Evolutionary conservation across 2,888 invertebrate species (phyloP), one percentile per base, ranked within the genome.

Genomic region (Hirtodrosophila duncani): DNA sequence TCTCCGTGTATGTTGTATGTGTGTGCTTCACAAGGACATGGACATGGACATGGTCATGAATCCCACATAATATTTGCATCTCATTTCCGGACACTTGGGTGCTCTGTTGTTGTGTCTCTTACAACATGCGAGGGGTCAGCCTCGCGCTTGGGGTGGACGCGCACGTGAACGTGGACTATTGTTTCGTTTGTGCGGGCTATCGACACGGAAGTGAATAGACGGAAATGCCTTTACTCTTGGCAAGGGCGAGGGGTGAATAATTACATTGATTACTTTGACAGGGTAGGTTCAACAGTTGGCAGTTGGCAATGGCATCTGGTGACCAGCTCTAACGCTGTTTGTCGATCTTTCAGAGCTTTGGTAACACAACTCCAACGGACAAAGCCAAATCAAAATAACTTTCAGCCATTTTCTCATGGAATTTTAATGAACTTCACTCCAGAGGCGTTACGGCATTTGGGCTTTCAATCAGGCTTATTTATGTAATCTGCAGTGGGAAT

Each of bases 21-120:
- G 57, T 53, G 65, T 67, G 62, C 61, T 55, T 64, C 64, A 16
- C 26, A 23, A 18, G 23, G n/a, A 13, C 38, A 16, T 17, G 17
- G 29, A 59, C 63, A 83, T 83, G 84, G 84, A 84, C 77, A 83
- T 74, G 75, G 69, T 71, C 68, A 71, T 67, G 83, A 85, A 80
- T 85, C 85, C 85, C 85, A 85, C 85, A 85, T 85, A 85, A 85
- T 83, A 85, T 85, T 85, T 85, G 85, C 85, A 85, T 85, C 85
- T 85, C 85, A 85, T 85, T 85, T 85, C 85, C 85, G 85, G 85
- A 83, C 83, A 84, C 83, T 84, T 82, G 84, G 83, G 52, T 50
- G 52, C 62, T 27, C 29, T 33, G 24, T 55, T 57, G 48, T 55
- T 44, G 9, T 44, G 41, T 39, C n/a, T n/a, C n/a, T n/a, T n/a